phyloP scores from a whole-genome alignment of 2,113 vertebrate genomes.

The human region DNA sequence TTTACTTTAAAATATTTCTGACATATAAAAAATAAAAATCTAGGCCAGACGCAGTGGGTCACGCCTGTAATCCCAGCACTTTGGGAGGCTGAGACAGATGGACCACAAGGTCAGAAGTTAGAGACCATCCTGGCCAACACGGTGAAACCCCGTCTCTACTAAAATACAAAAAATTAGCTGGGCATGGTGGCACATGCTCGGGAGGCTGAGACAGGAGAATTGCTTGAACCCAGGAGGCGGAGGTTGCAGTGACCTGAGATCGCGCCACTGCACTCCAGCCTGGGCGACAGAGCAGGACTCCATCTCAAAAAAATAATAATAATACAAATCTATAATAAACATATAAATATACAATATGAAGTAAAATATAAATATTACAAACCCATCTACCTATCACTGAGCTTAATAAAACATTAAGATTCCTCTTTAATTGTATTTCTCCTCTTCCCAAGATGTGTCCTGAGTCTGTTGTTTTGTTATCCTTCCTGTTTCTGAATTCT shows the following conservation, averaged over 20 bases:
- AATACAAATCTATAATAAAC: neutral
- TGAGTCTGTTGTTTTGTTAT: conserved; percentile 30
- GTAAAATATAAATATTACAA: neutral
- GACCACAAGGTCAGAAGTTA: no score
- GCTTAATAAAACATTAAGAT: neutral
- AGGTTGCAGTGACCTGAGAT: no score
- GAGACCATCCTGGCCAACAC: no score
- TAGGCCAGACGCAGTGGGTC: neutral
- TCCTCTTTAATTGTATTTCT: neutral
- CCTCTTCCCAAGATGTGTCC: neutral
- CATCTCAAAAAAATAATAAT: neutral
- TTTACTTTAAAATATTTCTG: neutral
- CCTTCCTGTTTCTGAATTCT: neutral
- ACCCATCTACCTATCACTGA: neutral
- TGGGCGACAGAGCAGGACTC: no score
- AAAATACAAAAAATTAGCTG: no score
- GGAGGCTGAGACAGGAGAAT: no score
- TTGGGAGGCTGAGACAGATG: no score
- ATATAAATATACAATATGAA: neutral
- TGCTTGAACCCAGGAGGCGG: no score
- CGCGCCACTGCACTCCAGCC: no score
- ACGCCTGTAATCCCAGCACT: no score
- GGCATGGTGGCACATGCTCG: fast-evolving
- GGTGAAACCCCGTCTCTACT: no score
- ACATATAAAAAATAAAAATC: neutral